Base-by-base conservation (phyloP, 2,113 vertebrate genomes). In the Cheilinus undulatus region DNA sequence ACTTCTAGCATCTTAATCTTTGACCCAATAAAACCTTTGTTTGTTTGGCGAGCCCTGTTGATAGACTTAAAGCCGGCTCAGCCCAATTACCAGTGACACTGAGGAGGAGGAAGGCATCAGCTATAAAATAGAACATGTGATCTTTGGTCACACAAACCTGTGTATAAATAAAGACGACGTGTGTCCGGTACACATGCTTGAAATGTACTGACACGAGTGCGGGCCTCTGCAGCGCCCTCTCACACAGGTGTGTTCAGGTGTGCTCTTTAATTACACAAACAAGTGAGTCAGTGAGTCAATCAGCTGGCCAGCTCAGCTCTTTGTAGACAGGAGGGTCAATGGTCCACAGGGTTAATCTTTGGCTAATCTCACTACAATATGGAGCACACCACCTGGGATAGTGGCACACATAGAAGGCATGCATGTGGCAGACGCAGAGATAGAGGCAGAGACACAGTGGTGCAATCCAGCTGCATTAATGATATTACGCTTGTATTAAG, bases 261-360 rank as follows among this genome's bases (percentile, higher is more conserved):
- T 67, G 86, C 89, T 80, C 80, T 92, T 91, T 86, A 92, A 92
- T 91, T 92, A 91, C 91, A 92, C 90, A 93, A 91, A 56, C 67
- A 56, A 84, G 50, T 36, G 57, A 83, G 78, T 84, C 24, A 72
- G 70, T 63, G 24, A 54, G 40, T 62, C 67, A 57, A 52, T 57
- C 62, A 58, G 66, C 26, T 13, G 11, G 19, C 27, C 87, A 90
- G 80, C 88, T 86, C 83, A 91, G 93, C 90, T 89, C 91, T 94
- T 93, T 89, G 84, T 53, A 73, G 83, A 91, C 84, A 66, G 46
- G 43, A 71, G 93, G 92, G 92, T 94, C 94, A 95, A 95, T 84
- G 88, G 87, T 95, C 93, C 94, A 93, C 91, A 26, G 70, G 86
- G 93, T 92, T 92, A 95, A 94, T 94, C 92, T 95, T 94, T 93